These are phyloP conservation scores for Lamprotornis superbus DNA, from an alignment of 2,113 vertebrate species.

Conservation along the genomic window DNA sequence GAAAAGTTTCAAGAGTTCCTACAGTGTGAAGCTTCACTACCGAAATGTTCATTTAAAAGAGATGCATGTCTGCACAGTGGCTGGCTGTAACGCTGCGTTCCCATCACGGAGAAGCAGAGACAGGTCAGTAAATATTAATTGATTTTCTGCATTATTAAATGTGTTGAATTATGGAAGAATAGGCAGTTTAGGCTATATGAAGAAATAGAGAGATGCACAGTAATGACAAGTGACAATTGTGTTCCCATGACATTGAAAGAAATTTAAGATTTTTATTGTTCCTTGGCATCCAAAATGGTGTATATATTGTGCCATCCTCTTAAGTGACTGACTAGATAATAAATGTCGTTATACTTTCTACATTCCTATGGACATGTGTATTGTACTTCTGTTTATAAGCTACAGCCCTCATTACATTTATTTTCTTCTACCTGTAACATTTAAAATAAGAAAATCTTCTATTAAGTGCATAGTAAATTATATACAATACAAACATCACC, in stretches of 20 bases:
- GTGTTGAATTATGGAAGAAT: slow-evolving; percentile 54
- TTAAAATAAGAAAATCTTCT: slow-evolving; percentile 32
- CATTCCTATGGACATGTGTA: slow-evolving; percentile 17
- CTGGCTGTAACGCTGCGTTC: slow-evolving; percentile 98
- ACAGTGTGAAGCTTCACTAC: slow-evolving; percentile 99
- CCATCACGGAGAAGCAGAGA: slow-evolving; percentile 98
- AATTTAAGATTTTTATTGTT: slow-evolving; percentile 57
- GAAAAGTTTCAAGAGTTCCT: slow-evolving; percentile 99
- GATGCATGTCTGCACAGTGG: slow-evolving; percentile 99
- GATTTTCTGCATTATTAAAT: slow-evolving; percentile 69
- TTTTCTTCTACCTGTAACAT: slow-evolving; percentile 62
- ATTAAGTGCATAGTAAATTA: slow-evolving; percentile 17
- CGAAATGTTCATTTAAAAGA: slow-evolving; percentile 99
- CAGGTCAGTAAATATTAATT: slow-evolving; percentile 91
- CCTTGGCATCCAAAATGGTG: slow-evolving; percentile 48
- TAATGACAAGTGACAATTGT: slow-evolving; percentile 52
- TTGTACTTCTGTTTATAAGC: slow-evolving; percentile 44
- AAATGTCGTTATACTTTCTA: slow-evolving; percentile 57
- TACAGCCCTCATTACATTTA: slow-evolving; percentile 48
- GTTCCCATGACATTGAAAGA: slow-evolving; percentile 57
- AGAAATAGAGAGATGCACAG: slow-evolving; percentile 43
- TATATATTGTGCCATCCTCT: not conserved
- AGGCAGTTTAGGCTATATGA: slow-evolving; percentile 38
- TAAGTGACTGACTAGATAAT: slow-evolving; percentile 27
- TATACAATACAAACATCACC: slow-evolving; percentile 4